Conservation (phyloP, 92 coral and sea anemone species). For the Epizoanthus fatuus region DNA sequence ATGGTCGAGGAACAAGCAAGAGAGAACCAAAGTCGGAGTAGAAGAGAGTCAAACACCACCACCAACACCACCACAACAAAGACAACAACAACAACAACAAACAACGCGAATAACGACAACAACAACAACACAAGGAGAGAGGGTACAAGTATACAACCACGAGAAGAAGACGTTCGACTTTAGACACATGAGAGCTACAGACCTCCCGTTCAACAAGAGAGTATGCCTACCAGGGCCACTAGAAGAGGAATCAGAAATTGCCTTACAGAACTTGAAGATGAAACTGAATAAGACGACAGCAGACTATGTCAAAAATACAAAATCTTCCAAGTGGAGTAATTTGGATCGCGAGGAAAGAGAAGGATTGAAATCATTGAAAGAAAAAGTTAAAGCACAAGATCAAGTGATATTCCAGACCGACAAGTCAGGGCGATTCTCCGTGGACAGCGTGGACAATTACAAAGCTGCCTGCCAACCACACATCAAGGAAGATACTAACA, state of each 20-base stretch:
- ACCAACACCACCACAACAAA: background rate
- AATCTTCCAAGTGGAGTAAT: background rate
- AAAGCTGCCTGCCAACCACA: constrained; percentile 38
- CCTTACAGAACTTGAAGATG: constrained; percentile 9
- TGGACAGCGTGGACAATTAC: constrained; percentile 47
- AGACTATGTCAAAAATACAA: too few species aligned
- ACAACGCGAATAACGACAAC: too few species aligned
- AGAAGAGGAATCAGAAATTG: constrained; percentile 11
- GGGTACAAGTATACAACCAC: background rate
- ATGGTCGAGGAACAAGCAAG: background rate
- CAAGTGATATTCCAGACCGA: constrained; percentile 55
- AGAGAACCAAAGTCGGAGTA: background rate
- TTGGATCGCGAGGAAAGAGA: constrained; percentile 23
- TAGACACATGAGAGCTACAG: constrained; percentile 3
- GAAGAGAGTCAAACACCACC: background rate
- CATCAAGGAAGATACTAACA: background rate
- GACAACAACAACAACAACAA: too few species aligned
- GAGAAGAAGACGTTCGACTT: background rate
- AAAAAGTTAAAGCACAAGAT: constrained; percentile 20
- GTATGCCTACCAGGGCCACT: background rate
- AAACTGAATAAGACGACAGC: background rate
- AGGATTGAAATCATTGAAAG: constrained; percentile 34
- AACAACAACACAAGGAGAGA: background rate
- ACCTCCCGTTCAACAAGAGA: constrained; percentile 20
- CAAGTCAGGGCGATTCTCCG: constrained; percentile 60